Evolutionary conservation across 2,888 invertebrate genomes (phyloP), one percentile per base, ranked within the genome.

Genomic region (Aporophyla lueneburgensis): DNA sequence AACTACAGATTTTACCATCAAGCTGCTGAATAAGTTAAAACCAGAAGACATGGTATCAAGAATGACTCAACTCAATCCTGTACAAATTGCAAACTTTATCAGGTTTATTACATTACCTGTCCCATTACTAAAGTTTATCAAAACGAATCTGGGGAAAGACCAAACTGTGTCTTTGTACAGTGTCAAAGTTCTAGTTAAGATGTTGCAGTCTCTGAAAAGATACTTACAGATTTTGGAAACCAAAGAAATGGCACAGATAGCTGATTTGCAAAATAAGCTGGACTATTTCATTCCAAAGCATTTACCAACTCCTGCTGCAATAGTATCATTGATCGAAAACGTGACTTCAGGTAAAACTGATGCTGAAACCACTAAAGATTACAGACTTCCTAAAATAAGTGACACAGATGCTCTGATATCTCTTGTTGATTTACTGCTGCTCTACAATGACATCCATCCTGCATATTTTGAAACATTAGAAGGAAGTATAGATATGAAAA

Each of bases 31-130:
- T 59, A 95, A 94, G 81, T 88, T 97, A 54, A 94, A 95, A 79
- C 97, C 97, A 14, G 94, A 94, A 84, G 96, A 96, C 80, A 93
- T 97, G 63, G 93, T 97, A 40, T 91, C 93, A 40, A 96, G 94
- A 88, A 93, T 97, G 83, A 83, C 88, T 16, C 95, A 96, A 74
- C 91, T 97, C 16, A 95, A 91, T 81, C 85, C 95, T 24, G 86
- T 93, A n/a, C 97, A 97, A 93, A 95, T 97, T 51, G 93, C 96
- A 0, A 97, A 95, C 83, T 96, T 97, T 80, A 91, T 97, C 4
- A 89, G 96, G 85, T 97, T 96, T 81, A 90, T 97, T 1, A 95
- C 96, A 33, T 87, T 97, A 76, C 97, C 97, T 5, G 91, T 94
- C 21, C 93, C 95, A 24, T 89, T 97, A 70, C 82, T 97, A 56